phyloP scores from a whole-genome alignment of 2,113 vertebrate genomes.

The Raja brachyura region DNA sequence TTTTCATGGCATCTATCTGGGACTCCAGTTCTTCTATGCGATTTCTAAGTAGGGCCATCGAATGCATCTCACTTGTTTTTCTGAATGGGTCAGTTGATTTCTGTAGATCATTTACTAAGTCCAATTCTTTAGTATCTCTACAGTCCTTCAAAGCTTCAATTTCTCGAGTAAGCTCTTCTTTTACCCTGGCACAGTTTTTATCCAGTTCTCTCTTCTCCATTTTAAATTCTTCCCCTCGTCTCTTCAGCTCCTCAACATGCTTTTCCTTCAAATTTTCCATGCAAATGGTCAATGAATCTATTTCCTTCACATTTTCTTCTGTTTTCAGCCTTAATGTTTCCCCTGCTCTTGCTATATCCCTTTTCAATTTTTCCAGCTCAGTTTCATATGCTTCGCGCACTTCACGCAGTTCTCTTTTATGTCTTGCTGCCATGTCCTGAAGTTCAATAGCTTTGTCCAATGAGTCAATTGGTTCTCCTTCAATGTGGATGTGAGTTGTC shows the following conservation, averaged over 20 bases:
- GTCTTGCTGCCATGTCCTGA: slow-evolving; percentile 52
- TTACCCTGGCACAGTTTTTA: slow-evolving; percentile 52
- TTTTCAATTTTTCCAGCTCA: slow-evolving; percentile 53
- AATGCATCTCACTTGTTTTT: neutral
- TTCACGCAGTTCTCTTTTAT: slow-evolving; percentile 56
- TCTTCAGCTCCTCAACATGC: slow-evolving; percentile 51
- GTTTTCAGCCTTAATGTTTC: slow-evolving; percentile 51
- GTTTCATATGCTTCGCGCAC: slow-evolving; percentile 54
- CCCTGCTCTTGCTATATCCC: slow-evolving; percentile 48
- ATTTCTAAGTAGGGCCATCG: slow-evolving; percentile 47
- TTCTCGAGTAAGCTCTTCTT: slow-evolving; percentile 52
- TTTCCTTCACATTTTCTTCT: slow-evolving; percentile 60
- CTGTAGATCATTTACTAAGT: slow-evolving; percentile 29
- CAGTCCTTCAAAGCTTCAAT: slow-evolving; percentile 38
- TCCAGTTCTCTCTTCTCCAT: slow-evolving; percentile 43
- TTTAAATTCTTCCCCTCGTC: slow-evolving; percentile 29
- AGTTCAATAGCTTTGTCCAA: slow-evolving; percentile 54
- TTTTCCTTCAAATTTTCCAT: slow-evolving; percentile 61
- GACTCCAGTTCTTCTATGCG: slow-evolving; percentile 58
- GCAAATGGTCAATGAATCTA: slow-evolving; percentile 53
- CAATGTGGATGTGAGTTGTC: slow-evolving; percentile 48
- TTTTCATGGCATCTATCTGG: slow-evolving; percentile 55
- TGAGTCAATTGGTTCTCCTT: slow-evolving; percentile 54
- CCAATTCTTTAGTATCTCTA: slow-evolving; percentile 3
- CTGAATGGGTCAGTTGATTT: neutral